Base-by-base conservation (phyloP, 2,888 invertebrate species). In the Timema podura region DNA sequence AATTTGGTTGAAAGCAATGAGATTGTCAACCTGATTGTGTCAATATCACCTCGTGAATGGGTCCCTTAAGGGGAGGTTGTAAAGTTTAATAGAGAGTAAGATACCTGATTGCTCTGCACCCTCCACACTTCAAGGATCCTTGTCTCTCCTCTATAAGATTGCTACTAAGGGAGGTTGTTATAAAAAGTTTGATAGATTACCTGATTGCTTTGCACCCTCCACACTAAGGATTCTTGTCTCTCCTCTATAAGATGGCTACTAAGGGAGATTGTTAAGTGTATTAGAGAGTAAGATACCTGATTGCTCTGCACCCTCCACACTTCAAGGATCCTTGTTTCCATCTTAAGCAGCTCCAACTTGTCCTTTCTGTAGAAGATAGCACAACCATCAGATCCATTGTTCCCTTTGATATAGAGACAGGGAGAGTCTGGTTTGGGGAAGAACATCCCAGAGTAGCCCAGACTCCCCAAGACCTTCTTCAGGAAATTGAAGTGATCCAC, bases 321-420 rank as follows among this genome's bases (percentile, higher is more conserved):
- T 80, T 89, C 88, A 61, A 90, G 82, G 67, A 89, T 83, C 71
- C 86, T 83, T 0, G 85, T 86, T 69, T 87, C 85, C 46, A 83
- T 84, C 71, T 83, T 81, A 44, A 88, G 76, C 67, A 89, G 79
- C 70, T 88, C 85, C 74, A 89, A 87, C 79, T 87, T 87, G 74
- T 85, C 83, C 66, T 83, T 83, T 73, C 86, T 84, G 79, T 86
- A 91, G 80, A 92, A 91, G 67, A 92, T 83, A 47, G 91, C 91
- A 79, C 91, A 92, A 9, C 92, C 91, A 80, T 92, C 92, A 0
- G 91, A 91, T 0, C 92, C 92, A 76, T 88, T 88, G 77, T 90
- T 90, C 74, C 88, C 87, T 72, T 85, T 83, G 64, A 89, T 85
- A 76, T 91, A 90, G 64, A 91, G 81, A 79, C 91, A 91, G 0